A percentile compares a stretch with the other conserved stretches of the same genome.
phyloP scores from a whole-genome alignment of 1,140 invertebrate genomes.

The Drosophila repleta region DNA sequence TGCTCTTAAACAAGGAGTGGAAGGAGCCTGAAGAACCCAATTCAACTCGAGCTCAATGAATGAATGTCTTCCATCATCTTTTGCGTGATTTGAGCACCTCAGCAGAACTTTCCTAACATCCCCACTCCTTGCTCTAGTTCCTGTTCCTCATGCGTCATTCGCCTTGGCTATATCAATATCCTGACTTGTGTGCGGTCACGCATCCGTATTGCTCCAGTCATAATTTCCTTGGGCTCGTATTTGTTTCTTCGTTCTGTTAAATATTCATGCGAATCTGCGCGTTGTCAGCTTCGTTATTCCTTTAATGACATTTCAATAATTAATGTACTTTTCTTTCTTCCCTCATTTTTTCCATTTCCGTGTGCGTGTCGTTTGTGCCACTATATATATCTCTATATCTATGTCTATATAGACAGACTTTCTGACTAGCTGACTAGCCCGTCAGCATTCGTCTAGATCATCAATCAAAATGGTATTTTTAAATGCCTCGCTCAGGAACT shows the following conservation, averaged over 20 bases:
- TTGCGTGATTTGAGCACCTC: conserved; percentile 73
- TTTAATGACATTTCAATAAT: conserved; percentile 82
- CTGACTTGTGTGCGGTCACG: conserved; percentile 65
- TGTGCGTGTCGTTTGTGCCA: conserved; percentile 67
- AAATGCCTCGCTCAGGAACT: conserved; percentile 68
- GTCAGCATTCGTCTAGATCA: conserved; percentile 53
- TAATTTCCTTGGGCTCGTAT: conserved; percentile 55
- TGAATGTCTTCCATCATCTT: conserved; percentile 56
- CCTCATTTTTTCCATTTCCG: conserved; percentile 50
- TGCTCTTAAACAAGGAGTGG: conserved; percentile 47
- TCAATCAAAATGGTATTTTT: conserved; percentile 74
- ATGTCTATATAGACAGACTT: conserved; percentile 52
- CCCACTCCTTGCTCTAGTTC: too few species aligned
- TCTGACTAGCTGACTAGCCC: conserved; percentile 54
- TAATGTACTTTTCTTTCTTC: conserved; percentile 58
- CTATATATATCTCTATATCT: background rate
- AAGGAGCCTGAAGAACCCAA: conserved; percentile 30
- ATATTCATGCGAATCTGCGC: conserved; percentile 80
- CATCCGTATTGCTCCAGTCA: conserved; percentile 66
- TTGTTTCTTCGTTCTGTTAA: conserved; percentile 63
- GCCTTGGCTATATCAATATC: conserved; percentile 45
- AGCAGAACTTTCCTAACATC: background rate
- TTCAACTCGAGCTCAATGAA: background rate
- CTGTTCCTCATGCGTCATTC: conserved; percentile 42
- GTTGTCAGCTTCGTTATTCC: conserved; percentile 65